phyloP scores from a whole-genome alignment of 2,797 vertebrate genomes.

The Novumbra hubbsi region DNA sequence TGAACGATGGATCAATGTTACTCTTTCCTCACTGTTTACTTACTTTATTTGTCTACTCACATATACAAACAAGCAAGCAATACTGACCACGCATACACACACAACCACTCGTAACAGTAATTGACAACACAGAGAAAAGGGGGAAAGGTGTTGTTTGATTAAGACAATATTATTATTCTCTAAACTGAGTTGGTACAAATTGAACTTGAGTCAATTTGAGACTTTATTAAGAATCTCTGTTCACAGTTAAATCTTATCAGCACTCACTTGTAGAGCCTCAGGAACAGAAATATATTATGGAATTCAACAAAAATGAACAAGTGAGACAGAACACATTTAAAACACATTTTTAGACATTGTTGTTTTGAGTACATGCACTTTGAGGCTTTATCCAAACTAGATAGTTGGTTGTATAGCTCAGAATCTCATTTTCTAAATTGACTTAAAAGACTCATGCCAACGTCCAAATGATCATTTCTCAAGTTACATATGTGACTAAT shows the following conservation, averaged over 20 bases:
- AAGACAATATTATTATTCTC: not conserved
- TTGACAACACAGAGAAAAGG: not conserved
- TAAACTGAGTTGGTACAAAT: not conserved
- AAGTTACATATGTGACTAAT: not conserved
- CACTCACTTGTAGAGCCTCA: constrained; percentile 3
- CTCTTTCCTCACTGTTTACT: constrained; percentile 1
- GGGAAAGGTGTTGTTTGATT: not conserved
- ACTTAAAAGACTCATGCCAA: constrained; percentile 2
- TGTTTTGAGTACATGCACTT: constrained; percentile 27
- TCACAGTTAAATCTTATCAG: constrained; percentile 14
- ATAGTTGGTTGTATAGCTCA: not conserved
- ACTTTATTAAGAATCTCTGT: not conserved
- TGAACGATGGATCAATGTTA: constrained; percentile 3
- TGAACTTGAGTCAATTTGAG: not conserved
- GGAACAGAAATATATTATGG: constrained; percentile 9
- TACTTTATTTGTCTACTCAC: constrained; percentile 1
- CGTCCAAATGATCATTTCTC: not conserved
- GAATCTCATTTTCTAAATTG: not conserved
- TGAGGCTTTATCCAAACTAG: not conserved
- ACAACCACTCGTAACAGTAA: not conserved
- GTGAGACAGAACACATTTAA: constrained; percentile 29
- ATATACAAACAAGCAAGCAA: constrained; percentile 8
- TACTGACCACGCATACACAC: not conserved
- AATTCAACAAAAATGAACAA: not conserved
- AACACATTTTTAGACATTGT: constrained; percentile 28